A percentile compares a stretch with the other conserved stretches of the same genome.
These are phyloP conservation scores for Sphinx pinastri DNA, from an alignment of 2,888 invertebrate genomes.

Conservation along the genomic window DNA sequence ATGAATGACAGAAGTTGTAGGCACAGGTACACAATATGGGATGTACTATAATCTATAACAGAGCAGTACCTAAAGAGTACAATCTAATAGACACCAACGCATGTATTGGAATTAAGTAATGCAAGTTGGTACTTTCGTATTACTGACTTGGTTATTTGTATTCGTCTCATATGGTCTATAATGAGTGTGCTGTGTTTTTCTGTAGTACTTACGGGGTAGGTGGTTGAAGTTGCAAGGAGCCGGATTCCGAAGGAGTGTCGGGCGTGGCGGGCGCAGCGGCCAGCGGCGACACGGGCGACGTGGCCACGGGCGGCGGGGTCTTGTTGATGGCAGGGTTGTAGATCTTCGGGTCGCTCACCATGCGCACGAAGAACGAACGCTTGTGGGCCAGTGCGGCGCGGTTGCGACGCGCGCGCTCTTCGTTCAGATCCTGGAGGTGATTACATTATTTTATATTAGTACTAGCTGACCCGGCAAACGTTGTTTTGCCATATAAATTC, in stretches of 20 bases:
- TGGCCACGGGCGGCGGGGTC: constrained; percentile 85
- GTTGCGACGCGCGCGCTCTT: constrained; percentile 88
- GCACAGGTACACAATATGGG: too few species aligned
- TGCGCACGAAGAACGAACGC: constrained; percentile 97
- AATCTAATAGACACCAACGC: too few species aligned
- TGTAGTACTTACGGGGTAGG: constrained; percentile 62
- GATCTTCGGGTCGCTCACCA: constrained; percentile 98
- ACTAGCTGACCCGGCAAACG: too few species aligned
- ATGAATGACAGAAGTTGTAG: too few species aligned
- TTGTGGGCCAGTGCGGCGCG: constrained; percentile 94
- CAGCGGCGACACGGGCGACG: constrained; percentile 80
- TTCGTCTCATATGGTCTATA: too few species aligned
- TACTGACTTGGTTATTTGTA: too few species aligned
- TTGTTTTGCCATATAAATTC: too few species aligned
- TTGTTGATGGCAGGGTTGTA: constrained; percentile 96
- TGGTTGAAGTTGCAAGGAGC: constrained; percentile 48
- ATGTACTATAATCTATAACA: too few species aligned
- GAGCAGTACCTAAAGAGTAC: too few species aligned
- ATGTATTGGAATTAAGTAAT: too few species aligned
- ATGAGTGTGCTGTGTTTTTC: too few species aligned
- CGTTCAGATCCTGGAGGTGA: constrained; percentile 86
- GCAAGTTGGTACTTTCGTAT: too few species aligned
- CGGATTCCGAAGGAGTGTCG: constrained; percentile 61
- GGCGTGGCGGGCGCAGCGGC: constrained; percentile 67
- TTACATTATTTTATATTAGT: not conserved